Percentiles rank a stretch among this genome's conserved stretches.
Evolutionary conservation across 1,140 invertebrate species (phyloP).

Genomic region (fruit fly (Drosophila melanogaster)): Release_6_plus_ISO1_MT NT_033779.5:18192501-18193000

Average conservation of each 20-base stretch:
- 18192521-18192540: constrained; percentile 65
- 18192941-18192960: constrained; percentile 88
- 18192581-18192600: constrained; percentile 79
- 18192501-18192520: constrained; percentile 2
- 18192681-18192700: constrained; percentile 56
- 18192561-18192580: constrained; percentile 49
- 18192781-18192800: constrained; percentile 18
- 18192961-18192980: constrained; percentile 89
- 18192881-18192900: constrained; percentile 32
- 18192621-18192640: constrained; percentile 69
- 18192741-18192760: constrained; percentile 33
- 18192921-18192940: constrained; percentile 87
- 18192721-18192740: constrained; percentile 47
- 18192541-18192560: constrained; percentile 50
- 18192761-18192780: constrained; percentile 9
- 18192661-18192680: constrained; percentile 29
- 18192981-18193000: constrained; percentile 92
- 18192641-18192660: constrained; percentile 60
- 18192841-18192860: constrained; percentile 28
- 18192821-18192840: constrained; percentile 36
- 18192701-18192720: constrained; percentile 59
- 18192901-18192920: constrained; percentile 55
- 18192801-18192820: constrained; percentile 16
- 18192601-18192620: constrained; percentile 83
- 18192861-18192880: constrained; percentile 17